phyloP scores from a whole-genome alignment of 2,113 vertebrate species.

The Centropus bengalensis region DNA sequence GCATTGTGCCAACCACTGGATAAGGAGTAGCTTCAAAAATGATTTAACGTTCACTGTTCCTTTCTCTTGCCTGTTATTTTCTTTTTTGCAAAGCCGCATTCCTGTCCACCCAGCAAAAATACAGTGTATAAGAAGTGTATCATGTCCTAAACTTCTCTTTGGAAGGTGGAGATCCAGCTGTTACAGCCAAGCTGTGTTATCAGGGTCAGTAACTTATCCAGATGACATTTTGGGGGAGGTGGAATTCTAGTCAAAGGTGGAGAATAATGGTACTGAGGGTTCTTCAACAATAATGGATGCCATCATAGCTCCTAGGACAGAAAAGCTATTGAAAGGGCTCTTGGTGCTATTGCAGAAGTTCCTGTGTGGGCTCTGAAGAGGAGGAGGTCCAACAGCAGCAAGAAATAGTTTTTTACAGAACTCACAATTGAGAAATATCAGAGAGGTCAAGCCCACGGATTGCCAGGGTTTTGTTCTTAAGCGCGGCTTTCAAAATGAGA shows the following conservation, averaged over 20 bases:
- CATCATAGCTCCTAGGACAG: neutral
- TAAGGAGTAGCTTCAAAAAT: neutral
- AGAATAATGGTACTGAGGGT: neutral
- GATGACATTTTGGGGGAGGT: neutral
- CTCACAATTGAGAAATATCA: neutral
- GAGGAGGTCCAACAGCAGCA: neutral
- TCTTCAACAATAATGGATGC: neutral
- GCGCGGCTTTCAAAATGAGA: neutral
- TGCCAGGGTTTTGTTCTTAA: neutral
- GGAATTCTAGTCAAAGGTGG: neutral
- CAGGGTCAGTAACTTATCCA: neutral
- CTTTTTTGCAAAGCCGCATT: neutral
- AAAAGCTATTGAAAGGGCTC: neutral
- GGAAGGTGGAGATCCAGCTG: neutral
- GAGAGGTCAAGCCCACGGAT: neutral
- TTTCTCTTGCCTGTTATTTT: neutral
- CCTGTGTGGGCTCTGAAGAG: accelerated
- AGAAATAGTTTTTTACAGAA: neutral
- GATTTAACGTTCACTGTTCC: neutral
- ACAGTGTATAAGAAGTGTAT: neutral
- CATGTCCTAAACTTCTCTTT: neutral
- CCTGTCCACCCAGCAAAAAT: neutral
- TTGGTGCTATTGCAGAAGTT: neutral
- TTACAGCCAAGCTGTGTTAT: neutral
- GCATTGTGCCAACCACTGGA: accelerated